phyloP scores from a whole-genome alignment of 2,797 vertebrate species.

The Etheostoma nigrum region DNA sequence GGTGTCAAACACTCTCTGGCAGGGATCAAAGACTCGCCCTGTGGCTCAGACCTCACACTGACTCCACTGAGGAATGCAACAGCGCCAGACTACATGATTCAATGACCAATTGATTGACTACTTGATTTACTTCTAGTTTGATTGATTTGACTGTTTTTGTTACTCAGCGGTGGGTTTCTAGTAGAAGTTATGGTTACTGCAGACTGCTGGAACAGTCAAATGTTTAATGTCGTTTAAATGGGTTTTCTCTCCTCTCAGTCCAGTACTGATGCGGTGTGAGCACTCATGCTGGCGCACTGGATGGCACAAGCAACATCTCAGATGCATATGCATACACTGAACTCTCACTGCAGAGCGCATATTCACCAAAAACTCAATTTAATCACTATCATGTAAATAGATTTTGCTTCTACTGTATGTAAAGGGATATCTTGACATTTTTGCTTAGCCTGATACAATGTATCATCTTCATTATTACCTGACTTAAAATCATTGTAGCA shows the following conservation, averaged over 20 bases:
- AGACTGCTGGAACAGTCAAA: conserved; percentile 23
- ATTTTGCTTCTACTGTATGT: conserved; percentile 31
- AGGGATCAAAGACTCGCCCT: conserved; percentile 51
- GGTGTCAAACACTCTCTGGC: conserved; percentile 53
- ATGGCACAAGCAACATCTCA: conserved; percentile 28
- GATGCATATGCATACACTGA: conserved; percentile 14
- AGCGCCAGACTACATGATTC: conserved; percentile 22
- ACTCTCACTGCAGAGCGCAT: conserved; percentile 36
- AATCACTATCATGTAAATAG: conserved; percentile 35
- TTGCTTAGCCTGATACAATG: conserved; percentile 4
- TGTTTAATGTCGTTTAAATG: too few species aligned
- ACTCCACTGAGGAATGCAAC: conserved; percentile 22
- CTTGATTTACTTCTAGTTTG: conserved; percentile 38
- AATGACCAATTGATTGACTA: conserved; percentile 27
- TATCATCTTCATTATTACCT: conserved; percentile 10
- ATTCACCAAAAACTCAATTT: conserved; percentile 55
- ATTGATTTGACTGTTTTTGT: conserved; percentile 62
- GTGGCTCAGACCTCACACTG: conserved; percentile 38
- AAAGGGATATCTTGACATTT: conserved; percentile 63
- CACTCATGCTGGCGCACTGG: conserved; percentile 31
- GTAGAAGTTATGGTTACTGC: conserved; percentile 26
- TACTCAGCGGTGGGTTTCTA: conserved; percentile 50
- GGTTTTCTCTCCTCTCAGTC: not conserved
- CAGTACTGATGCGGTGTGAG: conserved; percentile 19
- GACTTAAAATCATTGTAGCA: conserved; percentile 13